These are phyloP conservation scores for Phalacrocorax brasilianus DNA, from an alignment of 2,113 vertebrate genomes.

Conservation along the genomic window DNA sequence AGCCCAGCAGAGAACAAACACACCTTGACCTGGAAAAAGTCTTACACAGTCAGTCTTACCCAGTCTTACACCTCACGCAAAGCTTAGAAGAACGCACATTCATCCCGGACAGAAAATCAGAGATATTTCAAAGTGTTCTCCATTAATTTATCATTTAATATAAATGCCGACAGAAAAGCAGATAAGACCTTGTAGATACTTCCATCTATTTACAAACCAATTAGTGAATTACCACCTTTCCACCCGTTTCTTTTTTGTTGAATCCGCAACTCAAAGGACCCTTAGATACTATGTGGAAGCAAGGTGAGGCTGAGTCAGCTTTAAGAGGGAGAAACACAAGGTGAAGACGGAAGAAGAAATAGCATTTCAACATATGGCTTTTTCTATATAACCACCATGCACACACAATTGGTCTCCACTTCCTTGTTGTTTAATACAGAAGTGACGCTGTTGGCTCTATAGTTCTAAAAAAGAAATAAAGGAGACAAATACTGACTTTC, in stretches of 20 bases:
- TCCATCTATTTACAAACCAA: constrained; percentile 72
- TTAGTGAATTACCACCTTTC: constrained; percentile 53
- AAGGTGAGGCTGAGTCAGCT: constrained; percentile 52
- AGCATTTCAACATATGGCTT: constrained; percentile 40
- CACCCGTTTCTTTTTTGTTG: constrained; percentile 22
- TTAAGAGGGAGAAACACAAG: constrained; percentile 15
- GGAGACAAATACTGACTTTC: background rate
- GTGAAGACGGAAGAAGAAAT: background rate
- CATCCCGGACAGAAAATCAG: constrained; percentile 19
- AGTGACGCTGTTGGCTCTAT: background rate
- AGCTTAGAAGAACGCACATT: background rate
- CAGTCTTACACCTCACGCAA: background rate
- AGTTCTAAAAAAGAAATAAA: background rate
- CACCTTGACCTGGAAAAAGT: background rate
- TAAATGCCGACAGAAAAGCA: constrained; percentile 77
- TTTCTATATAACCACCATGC: constrained; percentile 34
- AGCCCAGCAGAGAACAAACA: background rate
- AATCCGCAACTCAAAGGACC: constrained; percentile 58
- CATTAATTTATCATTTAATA: constrained; percentile 77
- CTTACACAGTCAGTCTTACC: background rate
- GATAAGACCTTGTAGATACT: constrained; percentile 65
- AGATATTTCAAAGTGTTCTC: constrained; percentile 22
- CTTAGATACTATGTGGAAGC: constrained; percentile 44
- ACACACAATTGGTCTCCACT: background rate
- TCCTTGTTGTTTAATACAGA: background rate